Conservation (phyloP, 53 echinoderm and acorn worm genomes). For the Pentamera pediparva region DNA sequence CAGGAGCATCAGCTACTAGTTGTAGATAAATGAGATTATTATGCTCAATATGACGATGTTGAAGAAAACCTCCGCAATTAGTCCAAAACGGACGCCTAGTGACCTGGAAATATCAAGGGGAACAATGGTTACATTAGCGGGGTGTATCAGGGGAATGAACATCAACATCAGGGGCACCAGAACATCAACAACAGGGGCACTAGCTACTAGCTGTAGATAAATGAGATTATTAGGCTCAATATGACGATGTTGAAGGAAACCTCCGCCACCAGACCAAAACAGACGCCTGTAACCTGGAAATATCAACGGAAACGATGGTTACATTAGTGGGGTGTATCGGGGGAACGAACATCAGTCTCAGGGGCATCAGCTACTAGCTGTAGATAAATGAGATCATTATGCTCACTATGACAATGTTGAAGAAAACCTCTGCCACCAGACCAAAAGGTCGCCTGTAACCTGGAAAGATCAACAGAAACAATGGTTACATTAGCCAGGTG, state of each 20-base stretch:
- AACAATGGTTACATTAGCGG: slow-evolving; percentile 48
- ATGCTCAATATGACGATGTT: slow-evolving; percentile 80
- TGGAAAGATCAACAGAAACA: background rate
- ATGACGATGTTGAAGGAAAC: slow-evolving; percentile 76
- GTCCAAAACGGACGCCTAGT: slow-evolving; percentile 54
- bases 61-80: slow-evolving; percentile 55
- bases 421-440: slow-evolving; percentile 54
- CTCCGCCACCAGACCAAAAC: slow-evolving; percentile 58
- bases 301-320: background rate
- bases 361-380: slow-evolving; percentile 87
- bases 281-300: slow-evolving; percentile 47
- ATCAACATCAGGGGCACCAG: slow-evolving; percentile 63
- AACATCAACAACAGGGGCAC: too few species aligned
- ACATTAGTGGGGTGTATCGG: slow-evolving; percentile 19
- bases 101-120: slow-evolving; percentile 28
- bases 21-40: slow-evolving; percentile 75
- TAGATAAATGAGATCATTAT: slow-evolving; percentile 82
- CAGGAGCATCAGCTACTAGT: slow-evolving; percentile 84
- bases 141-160: slow-evolving; percentile 65
- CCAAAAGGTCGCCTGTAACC: slow-evolving; percentile 60
- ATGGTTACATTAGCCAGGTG: background rate
- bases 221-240: slow-evolving; percentile 67
- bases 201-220: slow-evolving; percentile 86
- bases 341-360: background rate
- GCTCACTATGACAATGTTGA: slow-evolving; percentile 74